Evolutionary conservation across 2,888 invertebrate species (phyloP), one percentile per base, ranked within the genome.

Genomic region (Eupithecia tripunctaria): DNA sequence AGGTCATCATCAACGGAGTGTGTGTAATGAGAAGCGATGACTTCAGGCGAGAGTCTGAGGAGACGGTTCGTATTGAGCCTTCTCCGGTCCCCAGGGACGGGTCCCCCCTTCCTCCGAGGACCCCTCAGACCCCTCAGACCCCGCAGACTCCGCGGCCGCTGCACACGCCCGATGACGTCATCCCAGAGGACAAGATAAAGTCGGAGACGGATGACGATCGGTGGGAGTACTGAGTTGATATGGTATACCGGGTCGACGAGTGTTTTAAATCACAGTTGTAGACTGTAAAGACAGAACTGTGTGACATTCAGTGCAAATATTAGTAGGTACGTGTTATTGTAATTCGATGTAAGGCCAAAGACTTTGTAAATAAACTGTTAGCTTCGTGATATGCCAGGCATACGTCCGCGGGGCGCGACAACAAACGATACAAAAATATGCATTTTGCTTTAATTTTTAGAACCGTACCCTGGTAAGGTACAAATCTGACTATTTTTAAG

Each of bases 1-100:
- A 98, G 86, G 97, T 98, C 36, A 98, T 98, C 85, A 98, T 98
- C 82, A 98, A 98, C 86, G 98, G 98, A 1, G 98, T 98, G 36
- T 98, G 98, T 87, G 98, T 98, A 8, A 97, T 98, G 97, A 96
- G 97, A 81, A 96, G 97, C 73, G 97, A 97, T 80, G 97, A 97
- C 87, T 97, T 97, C 87, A 90, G 95, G 64, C 90, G 95, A 71
- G 94, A 94, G 72, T 92, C 96, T 36, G 96, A 96, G 88, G 96
- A 97, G 85, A 97, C 97, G 6, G 96, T 97, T 71, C 95, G 75
- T 41, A 32, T 75, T 1, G 75, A 75, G 71, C 97, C 97, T 0
- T 96, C 96, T 29, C 96, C 97, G 2, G 97, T 96, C 32, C 95
- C 96, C 81, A 93, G 87, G 62, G 95, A 91, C 75, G 86, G 89